Conservation (phyloP, 1,140 invertebrate species). For the Drosophila auraria region DNA sequence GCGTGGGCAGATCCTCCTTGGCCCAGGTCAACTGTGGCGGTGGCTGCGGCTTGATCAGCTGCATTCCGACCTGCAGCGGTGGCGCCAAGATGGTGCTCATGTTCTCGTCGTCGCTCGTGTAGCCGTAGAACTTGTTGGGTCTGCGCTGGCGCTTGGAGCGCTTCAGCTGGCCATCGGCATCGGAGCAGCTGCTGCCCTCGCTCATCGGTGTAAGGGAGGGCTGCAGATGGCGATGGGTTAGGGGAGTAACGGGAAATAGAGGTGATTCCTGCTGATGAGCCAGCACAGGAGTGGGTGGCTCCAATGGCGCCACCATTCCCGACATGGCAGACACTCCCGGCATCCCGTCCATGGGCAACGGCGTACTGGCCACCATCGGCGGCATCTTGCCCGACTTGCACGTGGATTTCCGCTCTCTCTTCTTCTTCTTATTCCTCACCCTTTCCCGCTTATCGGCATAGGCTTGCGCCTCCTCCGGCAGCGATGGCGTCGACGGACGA, state of each 20-base stretch:
- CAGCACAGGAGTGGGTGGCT: constrained; percentile 4
- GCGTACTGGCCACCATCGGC: background rate
- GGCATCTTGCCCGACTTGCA: constrained; percentile 60
- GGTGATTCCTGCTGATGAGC: constrained; percentile 7
- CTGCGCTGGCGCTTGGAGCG: constrained; percentile 91
- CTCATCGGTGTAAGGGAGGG: constrained; percentile 56
- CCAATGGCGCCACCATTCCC: constrained; percentile 20
- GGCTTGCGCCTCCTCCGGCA: constrained; percentile 84
- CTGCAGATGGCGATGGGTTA: constrained; percentile 56
- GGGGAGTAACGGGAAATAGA: constrained; percentile 40
- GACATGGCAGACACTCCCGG: background rate
- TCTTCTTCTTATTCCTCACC: constrained; percentile 87
- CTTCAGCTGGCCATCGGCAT: constrained; percentile 87
- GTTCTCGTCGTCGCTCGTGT: constrained; percentile 92
- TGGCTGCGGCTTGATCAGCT: constrained; percentile 87
- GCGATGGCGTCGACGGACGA: constrained; percentile 87
- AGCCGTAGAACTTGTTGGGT: constrained; percentile 94
- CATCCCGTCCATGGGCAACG: constrained; percentile 3
- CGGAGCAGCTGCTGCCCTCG: constrained; percentile 84
- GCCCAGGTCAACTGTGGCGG: constrained; percentile 89
- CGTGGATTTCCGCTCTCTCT: constrained; percentile 87
- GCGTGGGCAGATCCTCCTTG: constrained; percentile 87
- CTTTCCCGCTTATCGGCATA: constrained; percentile 85
- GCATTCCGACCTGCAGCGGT: constrained; percentile 77
- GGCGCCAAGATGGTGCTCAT: constrained; percentile 63